A percentile compares a stretch with the other conserved stretches of the same genome.
Evolutionary conservation across 2,113 vertebrate genomes (phyloP).

Genomic region (Antechinus stuartii): DNA sequence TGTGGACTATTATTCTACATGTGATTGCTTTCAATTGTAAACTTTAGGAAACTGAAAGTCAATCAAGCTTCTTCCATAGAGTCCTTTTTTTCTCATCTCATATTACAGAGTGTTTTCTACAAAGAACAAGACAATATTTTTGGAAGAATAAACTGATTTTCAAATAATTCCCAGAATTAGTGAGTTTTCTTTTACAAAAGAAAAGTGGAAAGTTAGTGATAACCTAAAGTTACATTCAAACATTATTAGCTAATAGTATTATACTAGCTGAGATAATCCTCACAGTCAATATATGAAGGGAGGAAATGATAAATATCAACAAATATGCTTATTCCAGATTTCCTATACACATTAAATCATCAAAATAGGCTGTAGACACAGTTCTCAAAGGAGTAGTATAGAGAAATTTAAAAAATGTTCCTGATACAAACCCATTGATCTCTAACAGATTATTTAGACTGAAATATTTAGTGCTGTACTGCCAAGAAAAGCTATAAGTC

Average conservation of each 20-base stretch:
- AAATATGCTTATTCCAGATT: constrained; percentile 49
- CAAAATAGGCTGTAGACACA: constrained; percentile 19
- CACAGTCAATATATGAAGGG: neutral
- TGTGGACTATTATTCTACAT: neutral
- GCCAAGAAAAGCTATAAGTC: constrained; percentile 8
- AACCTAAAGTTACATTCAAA: neutral
- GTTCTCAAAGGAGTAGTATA: constrained; percentile 16
- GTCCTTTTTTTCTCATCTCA: neutral
- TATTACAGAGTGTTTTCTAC: neutral
- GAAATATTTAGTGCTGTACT: constrained; percentile 42
- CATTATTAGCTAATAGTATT: constrained; percentile 48
- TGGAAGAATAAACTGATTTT: neutral
- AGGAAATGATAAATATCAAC: constrained; percentile 33
- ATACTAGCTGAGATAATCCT: constrained; percentile 31
- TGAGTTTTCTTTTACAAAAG: neutral
- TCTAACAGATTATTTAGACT: constrained; percentile 32
- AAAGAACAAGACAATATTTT: neutral
- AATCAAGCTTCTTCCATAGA: neutral
- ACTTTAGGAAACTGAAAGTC: neutral
- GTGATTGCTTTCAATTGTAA: neutral
- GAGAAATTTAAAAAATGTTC: neutral
- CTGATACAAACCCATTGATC: neutral
- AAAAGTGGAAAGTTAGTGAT: neutral
- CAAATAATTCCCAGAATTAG: constrained; percentile 17
- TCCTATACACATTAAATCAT: constrained; percentile 51